Evolutionary conservation across 2,888 invertebrate species (phyloP).

Genomic region (Anthrax anthrax): DNA sequence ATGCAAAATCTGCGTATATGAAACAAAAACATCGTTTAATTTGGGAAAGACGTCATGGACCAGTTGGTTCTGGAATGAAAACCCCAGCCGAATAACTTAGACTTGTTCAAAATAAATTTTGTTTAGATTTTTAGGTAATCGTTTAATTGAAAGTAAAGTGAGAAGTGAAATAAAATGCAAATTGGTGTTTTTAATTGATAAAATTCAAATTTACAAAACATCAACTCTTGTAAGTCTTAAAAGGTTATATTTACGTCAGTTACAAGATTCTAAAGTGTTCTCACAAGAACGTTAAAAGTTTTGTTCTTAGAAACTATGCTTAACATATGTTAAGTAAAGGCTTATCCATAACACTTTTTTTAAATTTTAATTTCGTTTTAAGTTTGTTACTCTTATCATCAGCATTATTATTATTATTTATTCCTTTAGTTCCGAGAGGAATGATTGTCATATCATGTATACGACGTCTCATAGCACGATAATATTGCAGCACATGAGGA

Average conservation of each 20-base stretch:
- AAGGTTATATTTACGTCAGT: too few species aligned
- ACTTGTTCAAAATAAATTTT: too few species aligned
- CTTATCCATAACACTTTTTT: conserved; percentile 31
- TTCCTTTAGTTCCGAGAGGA: conserved; percentile 39
- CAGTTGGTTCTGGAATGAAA: conserved; percentile 52
- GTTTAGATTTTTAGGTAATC: too few species aligned
- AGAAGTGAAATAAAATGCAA: too few species aligned
- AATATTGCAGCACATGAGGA: conserved; percentile 68
- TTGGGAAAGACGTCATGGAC: conserved; percentile 90
- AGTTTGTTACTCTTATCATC: conserved; percentile 18
- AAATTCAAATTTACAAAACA: too few species aligned
- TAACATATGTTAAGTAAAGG: conserved; percentile 31
- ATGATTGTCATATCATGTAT: conserved; percentile 49
- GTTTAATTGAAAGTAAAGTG: too few species aligned
- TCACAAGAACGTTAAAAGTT: too few species aligned
- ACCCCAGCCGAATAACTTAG: too few species aligned
- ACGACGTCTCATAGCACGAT: conserved; percentile 50
- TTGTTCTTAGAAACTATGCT: too few species aligned
- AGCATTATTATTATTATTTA: conserved; percentile 9
- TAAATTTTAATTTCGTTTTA: conserved; percentile 27
- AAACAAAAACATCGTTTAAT: conserved; percentile 97
- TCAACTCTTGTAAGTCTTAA: too few species aligned
- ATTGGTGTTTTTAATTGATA: too few species aligned
- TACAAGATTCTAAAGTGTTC: too few species aligned
- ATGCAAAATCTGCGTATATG: conserved; percentile 70